Base-by-base conservation (phyloP, 1,140 invertebrate genomes). In the Caenorhabditis tropicalis region DNA sequence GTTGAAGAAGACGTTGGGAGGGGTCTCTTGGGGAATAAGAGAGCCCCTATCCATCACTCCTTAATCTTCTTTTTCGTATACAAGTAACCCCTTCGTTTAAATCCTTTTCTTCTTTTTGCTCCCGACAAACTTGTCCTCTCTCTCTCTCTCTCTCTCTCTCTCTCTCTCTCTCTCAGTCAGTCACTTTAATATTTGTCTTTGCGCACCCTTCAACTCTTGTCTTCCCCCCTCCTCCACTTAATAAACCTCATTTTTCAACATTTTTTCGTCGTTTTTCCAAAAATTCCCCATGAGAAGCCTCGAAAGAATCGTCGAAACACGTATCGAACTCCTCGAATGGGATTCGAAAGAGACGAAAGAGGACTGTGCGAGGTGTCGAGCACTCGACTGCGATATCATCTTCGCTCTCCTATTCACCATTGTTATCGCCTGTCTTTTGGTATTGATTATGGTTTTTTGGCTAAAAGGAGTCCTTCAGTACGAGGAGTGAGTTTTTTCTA, bases 341-440 rank as follows among this genome's bases (percentile, higher is more conserved):
- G 86, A 89, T 19, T 82, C 43, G 36, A 86, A 46, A 24, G 58
- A 85, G 46, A 79, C 74, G 3, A 49, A 85, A 79, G 89, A 90
- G 81, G 90, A 91, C 84, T 91, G 90, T 79, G 83, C 86, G 5
- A 86, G 86, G 31, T 91, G 90, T 79, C 84, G 90, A 2, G 88
- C 90, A 15, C 88, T 91, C 29, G 90, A 91, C 82, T 91, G 90
- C 85, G 90, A 91, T 56, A 90, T 91, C 33, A 91, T 90, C 49
- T 91, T 91, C 70, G 90, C 90, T 19, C 82, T 91, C 15, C 82
- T 90, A 1, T 91, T 91, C 83, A 90, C 89, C 2, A 60, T 91
- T 29, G 84, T 91, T 56, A 87, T 91, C 53, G 89, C 82, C 33
- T 86, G 86, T 82, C 81, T 91, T 12, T 88, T 91, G 12, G 82